phyloP scores from a whole-genome alignment of 1,140 invertebrate genomes.

The Phymastichus coffea region DNA sequence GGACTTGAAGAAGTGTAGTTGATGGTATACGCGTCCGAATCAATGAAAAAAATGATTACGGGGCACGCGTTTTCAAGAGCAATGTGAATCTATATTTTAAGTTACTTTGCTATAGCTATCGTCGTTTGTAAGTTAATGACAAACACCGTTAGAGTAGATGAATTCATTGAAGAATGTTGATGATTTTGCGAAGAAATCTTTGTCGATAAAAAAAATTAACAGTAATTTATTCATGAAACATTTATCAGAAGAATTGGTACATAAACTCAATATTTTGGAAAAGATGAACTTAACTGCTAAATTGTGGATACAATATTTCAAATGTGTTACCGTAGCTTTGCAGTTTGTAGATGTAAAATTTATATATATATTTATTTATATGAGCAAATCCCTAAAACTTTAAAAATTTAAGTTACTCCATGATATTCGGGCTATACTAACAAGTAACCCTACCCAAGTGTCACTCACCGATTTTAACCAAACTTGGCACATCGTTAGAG shows the following conservation, averaged over 20 bases:
- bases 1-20: too few relatives aligned
- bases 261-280: constrained; percentile 34
- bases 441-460: too few relatives aligned
- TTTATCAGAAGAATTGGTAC: not conserved
- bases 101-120: constrained; percentile 3
- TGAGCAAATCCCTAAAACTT: too few relatives aligned
- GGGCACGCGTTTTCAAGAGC: constrained; percentile 42
- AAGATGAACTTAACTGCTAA: too few relatives aligned
- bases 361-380: too few relatives aligned
- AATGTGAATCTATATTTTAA: constrained; percentile 40
- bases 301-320: constrained; percentile 30
- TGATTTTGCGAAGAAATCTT: not conserved
- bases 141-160: not conserved
- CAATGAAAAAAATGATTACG: constrained; percentile 47
- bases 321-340: constrained; percentile 8
- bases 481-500: too few relatives aligned
- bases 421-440: too few relatives aligned
- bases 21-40: too few relatives aligned
- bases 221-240: not conserved
- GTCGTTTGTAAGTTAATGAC: not conserved
- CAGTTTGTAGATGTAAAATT: constrained; percentile 31
- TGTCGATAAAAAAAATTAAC: not conserved
- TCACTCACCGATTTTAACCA: too few relatives aligned
- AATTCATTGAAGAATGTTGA: not conserved
- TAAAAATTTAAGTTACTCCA: too few relatives aligned